Percentiles rank a stretch among this genome's conserved stretches.
These are phyloP conservation scores for Metalampra italica DNA, from an alignment of 2,888 invertebrate genomes.

Conservation along the genomic window DNA sequence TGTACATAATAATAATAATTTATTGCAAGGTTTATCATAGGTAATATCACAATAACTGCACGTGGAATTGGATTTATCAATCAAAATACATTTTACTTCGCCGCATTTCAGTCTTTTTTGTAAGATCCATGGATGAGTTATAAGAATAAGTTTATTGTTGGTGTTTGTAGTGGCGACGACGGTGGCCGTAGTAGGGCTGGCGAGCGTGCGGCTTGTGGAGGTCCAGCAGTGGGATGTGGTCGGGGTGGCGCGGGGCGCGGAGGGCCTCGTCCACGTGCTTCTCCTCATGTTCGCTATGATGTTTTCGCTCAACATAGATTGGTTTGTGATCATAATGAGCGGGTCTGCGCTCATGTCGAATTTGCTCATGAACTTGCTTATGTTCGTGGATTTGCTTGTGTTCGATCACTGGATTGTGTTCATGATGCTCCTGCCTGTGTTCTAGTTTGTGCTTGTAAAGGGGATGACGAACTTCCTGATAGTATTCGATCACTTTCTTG, in stretches of 20 bases:
- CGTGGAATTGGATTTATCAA: neutral
- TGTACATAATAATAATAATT: neutral
- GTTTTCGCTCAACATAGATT: neutral
- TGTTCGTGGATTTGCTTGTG: neutral
- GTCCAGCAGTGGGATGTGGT: neutral
- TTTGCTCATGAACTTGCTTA: neutral
- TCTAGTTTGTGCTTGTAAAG: neutral
- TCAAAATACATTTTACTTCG: neutral
- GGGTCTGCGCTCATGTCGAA: neutral
- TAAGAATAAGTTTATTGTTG: neutral
- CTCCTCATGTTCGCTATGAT: neutral
- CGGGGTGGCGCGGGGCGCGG: neutral
- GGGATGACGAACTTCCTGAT: neutral
- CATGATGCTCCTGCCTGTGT: neutral
- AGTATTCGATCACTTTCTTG: neutral
- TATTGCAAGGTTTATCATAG: neutral
- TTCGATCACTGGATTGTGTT: neutral
- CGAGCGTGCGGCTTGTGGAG: neutral
- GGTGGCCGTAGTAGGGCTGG: constrained; percentile 1
- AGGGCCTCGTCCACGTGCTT: neutral
- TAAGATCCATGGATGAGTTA: neutral
- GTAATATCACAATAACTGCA: constrained; percentile 6
- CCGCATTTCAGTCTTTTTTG: neutral
- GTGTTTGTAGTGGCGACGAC: neutral
- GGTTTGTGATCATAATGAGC: neutral